Base-by-base conservation (phyloP, 2,113 vertebrate genomes). In the Anhinga anhinga region DNA sequence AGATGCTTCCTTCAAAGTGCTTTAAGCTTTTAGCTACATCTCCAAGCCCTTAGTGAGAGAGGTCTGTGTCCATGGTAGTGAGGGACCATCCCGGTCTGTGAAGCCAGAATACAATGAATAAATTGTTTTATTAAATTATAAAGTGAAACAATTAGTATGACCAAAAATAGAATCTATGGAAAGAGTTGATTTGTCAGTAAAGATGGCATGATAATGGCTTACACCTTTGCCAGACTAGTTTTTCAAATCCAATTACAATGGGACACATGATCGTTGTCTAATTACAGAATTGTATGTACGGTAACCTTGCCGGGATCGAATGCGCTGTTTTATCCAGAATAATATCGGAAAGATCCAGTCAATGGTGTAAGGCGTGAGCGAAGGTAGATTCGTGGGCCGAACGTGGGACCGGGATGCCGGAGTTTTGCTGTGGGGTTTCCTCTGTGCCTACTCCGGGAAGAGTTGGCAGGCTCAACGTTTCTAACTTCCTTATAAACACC, bases 11-110 rank as follows among this genome's bases (percentile, higher is more conserved):
- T 88, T 66, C 67, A 10, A 30, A 45, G 52, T 5, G 34, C 44
- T 36, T 29, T 4, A 1, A 67, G 50, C 17, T 74, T 62, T 70
- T 18, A 4, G 13, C 44, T 47, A 12, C 71, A 20, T 45, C 55
- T 45, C 40, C 34, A 17, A 10, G n/a, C 30, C 78, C 45, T 26
- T 15, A 11, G 4, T 25, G 5, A 5, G 66, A 59, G 49, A 8
- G 61, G 13, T 38, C 23, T 70, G 56, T 36, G 44, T 23, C 40
- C 0, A 0, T 21, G 17, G 25, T 21, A 14, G 29, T 7, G 23
- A 36, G 53, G 40, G 62, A 38, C 29, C 25, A 5, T 44, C 21
- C 56, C 15, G 2, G 2, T 20, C 56, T 0, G 0, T 4, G 56
- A 53, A 15, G 38, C 63, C 67, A 27, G 15, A 50, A 45, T 42